These are phyloP conservation scores for Diadumene lineata DNA, from an alignment of 92 coral and sea anemone species.

Conservation along the genomic window DNA sequence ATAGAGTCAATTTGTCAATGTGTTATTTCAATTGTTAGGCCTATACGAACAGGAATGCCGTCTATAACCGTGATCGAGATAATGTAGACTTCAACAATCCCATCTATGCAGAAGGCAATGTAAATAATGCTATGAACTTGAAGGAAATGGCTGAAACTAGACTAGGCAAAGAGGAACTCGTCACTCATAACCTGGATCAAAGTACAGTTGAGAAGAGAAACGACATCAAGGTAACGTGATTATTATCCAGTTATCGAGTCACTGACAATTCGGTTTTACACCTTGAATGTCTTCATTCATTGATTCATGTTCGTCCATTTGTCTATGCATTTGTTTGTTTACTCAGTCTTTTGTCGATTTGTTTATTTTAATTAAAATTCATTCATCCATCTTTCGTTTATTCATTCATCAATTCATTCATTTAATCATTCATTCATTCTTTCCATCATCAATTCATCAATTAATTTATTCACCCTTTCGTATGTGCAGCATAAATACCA, in stretches of 20 bases:
- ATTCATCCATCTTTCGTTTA: background rate
- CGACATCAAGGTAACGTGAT: slow-evolving; percentile 75
- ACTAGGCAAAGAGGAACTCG: slow-evolving; percentile 49
- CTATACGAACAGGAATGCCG: slow-evolving; percentile 30
- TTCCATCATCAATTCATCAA: slow-evolving; percentile 5
- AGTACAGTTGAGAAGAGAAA: slow-evolving; percentile 59
- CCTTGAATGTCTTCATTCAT: no score
- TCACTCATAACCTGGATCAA: slow-evolving; percentile 57
- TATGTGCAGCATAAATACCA: no score
- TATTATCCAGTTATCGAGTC: background rate
- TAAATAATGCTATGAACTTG: slow-evolving; percentile 1
- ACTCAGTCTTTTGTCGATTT: no score
- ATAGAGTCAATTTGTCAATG: background rate
- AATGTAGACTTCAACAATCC: slow-evolving; percentile 57
- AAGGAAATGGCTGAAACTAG: slow-evolving; percentile 38
- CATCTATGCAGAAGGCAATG: slow-evolving; percentile 34
- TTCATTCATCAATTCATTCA: no score
- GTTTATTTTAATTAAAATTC: no score
- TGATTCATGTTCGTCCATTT: no score
- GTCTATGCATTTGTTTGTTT: no score
- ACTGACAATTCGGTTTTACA: no score
- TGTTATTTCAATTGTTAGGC: background rate
- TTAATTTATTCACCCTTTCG: background rate
- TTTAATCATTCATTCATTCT: background rate
- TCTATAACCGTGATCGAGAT: slow-evolving; percentile 30